Conservation (phyloP, 2,113 vertebrate genomes). For the Actenoides hombroni region DNA sequence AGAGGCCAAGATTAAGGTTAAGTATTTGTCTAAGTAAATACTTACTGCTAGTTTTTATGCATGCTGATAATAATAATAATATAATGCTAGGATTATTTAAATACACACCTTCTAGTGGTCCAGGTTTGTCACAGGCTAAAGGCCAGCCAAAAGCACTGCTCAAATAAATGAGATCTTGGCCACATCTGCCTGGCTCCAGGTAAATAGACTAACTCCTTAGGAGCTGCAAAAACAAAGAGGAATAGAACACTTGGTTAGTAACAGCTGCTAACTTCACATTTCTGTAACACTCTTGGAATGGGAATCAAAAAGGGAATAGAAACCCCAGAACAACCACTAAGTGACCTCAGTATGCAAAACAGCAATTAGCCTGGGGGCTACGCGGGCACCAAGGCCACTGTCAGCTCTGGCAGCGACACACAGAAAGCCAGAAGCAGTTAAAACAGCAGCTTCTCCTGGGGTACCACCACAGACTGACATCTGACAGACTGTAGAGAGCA, state of each 20-base stretch:
- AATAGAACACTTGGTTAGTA: not conserved
- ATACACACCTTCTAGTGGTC: not conserved
- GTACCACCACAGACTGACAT: not conserved
- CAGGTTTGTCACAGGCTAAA: not conserved
- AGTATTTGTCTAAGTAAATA: not conserved
- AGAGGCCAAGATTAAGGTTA: not conserved
- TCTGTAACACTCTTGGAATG: not conserved
- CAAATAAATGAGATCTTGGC: not conserved
- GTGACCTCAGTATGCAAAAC: not conserved
- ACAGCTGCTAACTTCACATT: not conserved
- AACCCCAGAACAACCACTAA: not conserved
- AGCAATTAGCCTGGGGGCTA: not conserved
- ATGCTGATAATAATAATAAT: not conserved
- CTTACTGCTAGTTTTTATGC: not conserved
- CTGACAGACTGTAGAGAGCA: not conserved
- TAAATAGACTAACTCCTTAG: not conserved
- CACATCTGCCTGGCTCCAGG: not conserved
- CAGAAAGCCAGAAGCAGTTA: not conserved
- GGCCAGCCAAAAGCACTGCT: not conserved
- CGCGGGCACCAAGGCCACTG: not conserved
- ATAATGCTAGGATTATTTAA: not conserved
- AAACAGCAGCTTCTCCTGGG: not conserved
- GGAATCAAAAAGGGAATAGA: not conserved
- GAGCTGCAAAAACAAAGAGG: not conserved
- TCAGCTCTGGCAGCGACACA: not conserved